phyloP scores from a whole-genome alignment of 2,113 vertebrate species.

The Corynorhinus townsendii region DNA sequence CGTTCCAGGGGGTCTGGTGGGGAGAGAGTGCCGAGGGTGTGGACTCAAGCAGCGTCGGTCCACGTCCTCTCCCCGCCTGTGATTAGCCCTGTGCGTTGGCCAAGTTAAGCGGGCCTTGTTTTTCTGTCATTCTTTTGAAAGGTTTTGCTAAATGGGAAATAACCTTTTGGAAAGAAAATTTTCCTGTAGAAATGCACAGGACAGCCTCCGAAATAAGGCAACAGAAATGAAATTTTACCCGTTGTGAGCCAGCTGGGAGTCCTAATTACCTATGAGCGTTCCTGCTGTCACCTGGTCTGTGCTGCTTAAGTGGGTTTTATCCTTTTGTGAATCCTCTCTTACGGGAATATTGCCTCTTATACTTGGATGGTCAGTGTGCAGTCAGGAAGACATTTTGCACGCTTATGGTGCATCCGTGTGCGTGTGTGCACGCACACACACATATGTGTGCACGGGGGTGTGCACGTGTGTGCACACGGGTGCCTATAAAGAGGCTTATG shows the following conservation, averaged over 20 bases:
- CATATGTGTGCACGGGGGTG: neutral
- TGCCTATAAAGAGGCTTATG: neutral
- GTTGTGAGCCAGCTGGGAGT: neutral
- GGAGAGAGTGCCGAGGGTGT: rapidly evolving
- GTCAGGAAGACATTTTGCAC: neutral
- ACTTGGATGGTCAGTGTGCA: neutral
- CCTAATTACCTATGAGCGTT: neutral
- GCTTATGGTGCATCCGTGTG: neutral
- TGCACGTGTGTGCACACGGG: neutral
- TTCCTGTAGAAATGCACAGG: neutral
- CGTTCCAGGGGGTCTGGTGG: neutral
- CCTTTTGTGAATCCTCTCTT: neutral
- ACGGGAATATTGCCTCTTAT: neutral
- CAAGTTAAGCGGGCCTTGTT: neutral
- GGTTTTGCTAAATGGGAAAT: neutral
- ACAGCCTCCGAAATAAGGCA: neutral
- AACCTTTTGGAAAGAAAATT: neutral
- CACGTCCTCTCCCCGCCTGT: neutral
- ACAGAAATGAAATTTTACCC: neutral
- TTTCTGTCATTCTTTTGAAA: neutral
- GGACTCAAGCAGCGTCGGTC: too few relatives aligned
- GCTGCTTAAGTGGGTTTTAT: neutral
- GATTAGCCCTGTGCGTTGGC: neutral
- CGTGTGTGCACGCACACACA: neutral
- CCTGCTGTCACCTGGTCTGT: neutral